phyloP scores from a whole-genome alignment of 2,113 vertebrate genomes.

The Scomber scombrus region DNA sequence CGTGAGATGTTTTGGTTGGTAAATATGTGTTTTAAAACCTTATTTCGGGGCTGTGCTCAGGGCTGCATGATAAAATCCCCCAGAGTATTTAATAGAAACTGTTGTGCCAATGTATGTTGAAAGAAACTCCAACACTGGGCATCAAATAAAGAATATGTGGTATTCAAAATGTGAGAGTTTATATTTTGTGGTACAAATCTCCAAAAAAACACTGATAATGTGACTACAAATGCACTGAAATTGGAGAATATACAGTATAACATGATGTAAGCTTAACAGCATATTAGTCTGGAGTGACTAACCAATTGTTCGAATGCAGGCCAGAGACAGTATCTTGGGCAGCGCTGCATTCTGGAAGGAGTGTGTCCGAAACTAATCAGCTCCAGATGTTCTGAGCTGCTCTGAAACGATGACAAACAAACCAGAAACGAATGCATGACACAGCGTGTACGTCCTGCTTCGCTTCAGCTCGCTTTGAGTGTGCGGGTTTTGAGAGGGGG shows the following conservation, averaged over 20 bases:
- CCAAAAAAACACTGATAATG: neutral
- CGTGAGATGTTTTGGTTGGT: too few relatives aligned
- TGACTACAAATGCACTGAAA: neutral
- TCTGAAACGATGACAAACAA: conserved; percentile 56
- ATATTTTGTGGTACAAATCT: neutral
- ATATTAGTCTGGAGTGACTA: neutral
- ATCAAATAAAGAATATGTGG: too few relatives aligned
- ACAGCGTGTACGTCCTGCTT: conserved; percentile 19
- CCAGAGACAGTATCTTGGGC: neutral
- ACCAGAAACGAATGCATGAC: conserved; percentile 39
- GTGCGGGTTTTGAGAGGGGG: neutral
- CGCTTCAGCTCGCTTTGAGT: neutral
- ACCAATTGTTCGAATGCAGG: neutral
- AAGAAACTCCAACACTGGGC: too few relatives aligned
- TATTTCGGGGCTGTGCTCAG: too few relatives aligned
- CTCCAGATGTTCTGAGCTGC: conserved; percentile 61
- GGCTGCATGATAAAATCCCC: too few relatives aligned
- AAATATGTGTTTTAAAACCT: too few relatives aligned
- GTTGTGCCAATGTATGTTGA: too few relatives aligned
- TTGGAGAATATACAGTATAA: neutral
- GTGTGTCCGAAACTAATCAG: conserved; percentile 16
- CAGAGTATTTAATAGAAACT: too few relatives aligned
- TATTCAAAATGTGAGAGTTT: neutral
- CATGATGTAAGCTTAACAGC: neutral
- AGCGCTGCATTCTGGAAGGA: conserved; percentile 19